Evolutionary conservation across 2,888 invertebrate genomes (phyloP), one percentile per base, ranked within the genome.

Genomic region (Plusia festucae): DNA sequence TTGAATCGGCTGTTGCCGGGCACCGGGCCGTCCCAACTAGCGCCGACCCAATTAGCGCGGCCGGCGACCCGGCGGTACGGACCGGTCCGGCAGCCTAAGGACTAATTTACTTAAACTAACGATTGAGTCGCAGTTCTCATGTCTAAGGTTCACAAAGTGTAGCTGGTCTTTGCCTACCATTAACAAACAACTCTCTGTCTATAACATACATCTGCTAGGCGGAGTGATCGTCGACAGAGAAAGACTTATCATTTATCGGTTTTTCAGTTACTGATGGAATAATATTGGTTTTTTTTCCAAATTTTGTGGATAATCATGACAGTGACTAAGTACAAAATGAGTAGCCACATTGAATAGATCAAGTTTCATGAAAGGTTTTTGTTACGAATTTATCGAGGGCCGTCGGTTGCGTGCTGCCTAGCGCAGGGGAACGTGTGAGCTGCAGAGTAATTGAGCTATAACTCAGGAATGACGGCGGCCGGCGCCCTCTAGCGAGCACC

Each of bases 391-490:
- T 79, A 76, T 79, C 32, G 63, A 22, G 58, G 57, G 52, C 22
- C 30, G 44, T 30, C 18, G 27, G 20, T 75, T 16, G 71, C 61
- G 61, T 74, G 68, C 49, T 16, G 55, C 54, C 46, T n/a, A 30
- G 24, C 51, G 55, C 57, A 52, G 24, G 44, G 18, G 58, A 24
- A 56, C 40, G 54, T 53, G 58, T 49, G 54, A 62, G 54, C 64
- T 32, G 55, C 57, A 40, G 58, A 68, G 65, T 79, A 79, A 79
- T 80, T 79, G 78, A 78, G 78, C 78, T 34, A 79, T 79, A 80
- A 79, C 70, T 81, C 81, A 78, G 32, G 0, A 53, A 15, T 56
- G 59, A 53, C 65, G 58, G 65, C 32, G 30, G 53, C 49, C 54
- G 66, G 65, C 69, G 61, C 66, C 75, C 13, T 27, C 60, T 59